phyloP scores from a whole-genome alignment of 2,797 vertebrate genomes.

The Dendrocincla tyrannina region DNA sequence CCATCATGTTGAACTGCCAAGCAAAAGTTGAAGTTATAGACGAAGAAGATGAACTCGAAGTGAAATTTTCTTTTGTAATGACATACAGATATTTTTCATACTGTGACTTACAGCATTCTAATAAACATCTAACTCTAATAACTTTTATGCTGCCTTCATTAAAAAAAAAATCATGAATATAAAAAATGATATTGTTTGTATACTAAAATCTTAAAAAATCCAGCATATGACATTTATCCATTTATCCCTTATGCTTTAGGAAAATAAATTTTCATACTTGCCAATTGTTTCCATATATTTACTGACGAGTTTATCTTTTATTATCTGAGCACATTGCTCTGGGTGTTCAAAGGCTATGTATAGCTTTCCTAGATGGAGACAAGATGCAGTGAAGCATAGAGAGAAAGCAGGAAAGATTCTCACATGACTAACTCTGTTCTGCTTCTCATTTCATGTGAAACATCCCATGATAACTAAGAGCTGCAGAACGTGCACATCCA shows the following conservation, averaged over 20 bases:
- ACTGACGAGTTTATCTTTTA: not conserved
- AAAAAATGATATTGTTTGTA: not conserved
- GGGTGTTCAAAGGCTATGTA: not conserved
- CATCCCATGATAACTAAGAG: conserved; percentile 39
- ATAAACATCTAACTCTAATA: not conserved
- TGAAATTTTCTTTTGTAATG: not conserved
- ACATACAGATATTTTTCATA: not conserved
- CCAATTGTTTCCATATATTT: not conserved
- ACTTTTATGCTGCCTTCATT: not conserved
- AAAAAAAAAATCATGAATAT: not conserved
- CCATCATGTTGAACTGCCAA: not conserved
- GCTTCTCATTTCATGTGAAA: conserved; percentile 56
- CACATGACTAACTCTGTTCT: conserved; percentile 46
- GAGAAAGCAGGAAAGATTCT: conserved; percentile 34
- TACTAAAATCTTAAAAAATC: not conserved
- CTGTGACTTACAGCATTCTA: not conserved
- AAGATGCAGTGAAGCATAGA: conserved; percentile 57
- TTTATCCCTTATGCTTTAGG: not conserved
- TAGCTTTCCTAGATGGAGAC: conserved; percentile 35
- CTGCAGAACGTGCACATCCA: not conserved
- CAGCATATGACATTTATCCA: not conserved
- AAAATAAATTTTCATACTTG: not conserved
- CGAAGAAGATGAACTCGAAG: not conserved
- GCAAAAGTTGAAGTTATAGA: not conserved
- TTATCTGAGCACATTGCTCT: not conserved